Base-by-base conservation (phyloP, 2,888 invertebrate genomes). In the Macrophya alboannulata region DNA sequence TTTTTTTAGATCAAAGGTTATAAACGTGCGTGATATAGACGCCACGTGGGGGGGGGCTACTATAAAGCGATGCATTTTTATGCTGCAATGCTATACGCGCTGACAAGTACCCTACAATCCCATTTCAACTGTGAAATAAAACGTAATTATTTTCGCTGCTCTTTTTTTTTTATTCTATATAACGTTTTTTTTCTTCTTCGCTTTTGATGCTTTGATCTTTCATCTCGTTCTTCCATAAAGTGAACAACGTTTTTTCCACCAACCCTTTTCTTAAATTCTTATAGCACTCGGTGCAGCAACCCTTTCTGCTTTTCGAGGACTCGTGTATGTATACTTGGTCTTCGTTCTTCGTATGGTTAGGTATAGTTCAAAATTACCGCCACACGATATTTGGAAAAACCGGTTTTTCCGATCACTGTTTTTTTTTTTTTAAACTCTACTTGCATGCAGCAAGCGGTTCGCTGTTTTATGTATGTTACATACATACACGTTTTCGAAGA, bases 61-160 rank as follows among this genome's bases (percentile, higher is more conserved):
- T 48, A 76, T 76, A 6, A 21, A 17, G 51, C n/a, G 15, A 21
- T 81, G 81, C 81, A 43, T 62, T 81, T 81, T 77, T 21, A 25
- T 45, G 55, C 77, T 77, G 77, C 77, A 77, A 48, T 74, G 45
- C 43, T 74, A 55, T 25, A 25, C 81, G 15, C 21, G 45, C 43
- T 31, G 83, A 83, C 86, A 81, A 85, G 86, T n/a, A 81, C 74
- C 72, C 81, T 65, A 65, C 45, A 86, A 81, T 86, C 72, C 84
- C 85, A 86, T 87, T 88, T 87, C 86, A 84, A 86, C 86, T 84
- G 85, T 85, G 81, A 86, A 85, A 85, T 84, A 87, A 81, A 76
- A 76, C 85, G 72, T 82, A 86, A 87, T 88, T 86, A 2, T 87
- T 48, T 48, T 17, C 45, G 68, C 83, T 62, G 48, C 62, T 82